Base-by-base conservation (phyloP, 2,113 vertebrate genomes). In the Sinocyclocheilus rhinocerous region DNA sequence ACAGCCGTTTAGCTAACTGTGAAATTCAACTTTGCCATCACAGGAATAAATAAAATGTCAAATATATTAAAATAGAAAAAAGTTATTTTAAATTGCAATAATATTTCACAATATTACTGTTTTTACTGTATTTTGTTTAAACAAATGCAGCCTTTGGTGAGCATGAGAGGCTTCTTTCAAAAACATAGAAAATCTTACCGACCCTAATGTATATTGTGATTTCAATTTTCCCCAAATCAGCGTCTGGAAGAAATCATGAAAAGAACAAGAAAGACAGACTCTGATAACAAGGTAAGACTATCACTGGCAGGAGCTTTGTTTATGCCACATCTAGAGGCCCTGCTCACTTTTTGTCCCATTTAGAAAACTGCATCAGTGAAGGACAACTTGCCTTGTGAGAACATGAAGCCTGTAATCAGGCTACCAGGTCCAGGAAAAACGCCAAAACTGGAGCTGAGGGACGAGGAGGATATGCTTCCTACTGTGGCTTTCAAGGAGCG, bases 181-280 rank as follows among this genome's bases (percentile, higher is more conserved):
- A 50, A 52, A 29, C 45, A 61, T 10, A 3, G 20, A 59, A 61
- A n/a, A 61, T 61, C 9, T n/a, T n/a, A n/a, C 57, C 1, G 57
- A 61, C 57, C 8, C 20, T 61, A 61, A 61, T 10, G 22, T 61
- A n/a, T 55, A 55, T 42, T 24, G 20, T 76, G 5, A 20, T 90
- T 69, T 55, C 6, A 50, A 65, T 33, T 59, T 87, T 24, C 84
- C 86, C 86, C 57, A 75, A 65, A 82, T 45, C 91, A 95, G 95
- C 89, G 95, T 67, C 92, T 95, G 81, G 94, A 95, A 87, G 92
- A 94, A 92, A 95, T 95, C 90, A 95, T 95, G 95, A 93, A 93
- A 91, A 90, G 95, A 88, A 95, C 95, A 70, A 94, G 95, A 45
- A 93, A 93, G 65, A 89, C 93, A 73, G 92, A 94, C 87, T 89